Percentiles rank a stretch among this genome's conserved stretches.
These are phyloP conservation scores for Xanthorhoe spadicearia DNA, from an alignment of 2,888 invertebrate genomes.

Conservation along the genomic window DNA sequence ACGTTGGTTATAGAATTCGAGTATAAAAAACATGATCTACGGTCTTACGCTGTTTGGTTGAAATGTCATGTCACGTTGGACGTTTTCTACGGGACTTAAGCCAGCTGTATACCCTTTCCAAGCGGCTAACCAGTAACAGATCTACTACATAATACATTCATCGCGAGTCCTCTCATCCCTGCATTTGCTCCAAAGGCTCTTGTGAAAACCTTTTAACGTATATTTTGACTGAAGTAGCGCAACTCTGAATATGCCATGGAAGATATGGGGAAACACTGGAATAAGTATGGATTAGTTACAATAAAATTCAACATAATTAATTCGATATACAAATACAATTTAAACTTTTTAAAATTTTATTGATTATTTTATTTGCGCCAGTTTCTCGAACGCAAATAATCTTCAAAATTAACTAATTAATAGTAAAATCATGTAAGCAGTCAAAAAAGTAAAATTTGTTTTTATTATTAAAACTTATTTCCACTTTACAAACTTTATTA, in stretches of 20 bases:
- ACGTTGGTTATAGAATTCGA: no score
- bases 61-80: not conserved
- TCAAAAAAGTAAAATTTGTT: no score
- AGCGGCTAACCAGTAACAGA: slow-evolving; percentile 58
- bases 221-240: slow-evolving; percentile 16
- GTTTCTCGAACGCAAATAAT: no score
- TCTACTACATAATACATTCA: slow-evolving; percentile 64
- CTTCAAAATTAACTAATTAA: no score
- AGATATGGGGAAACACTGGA: not conserved
- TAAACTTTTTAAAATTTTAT: no score
- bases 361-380: no score
- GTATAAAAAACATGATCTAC: not conserved
- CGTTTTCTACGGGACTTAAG: slow-evolving; percentile 35
- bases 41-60: no score
- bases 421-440: no score
- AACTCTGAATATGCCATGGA: not conserved
- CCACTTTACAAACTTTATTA: no score
- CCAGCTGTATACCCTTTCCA: slow-evolving; percentile 47
- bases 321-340: no score
- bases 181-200: slow-evolving; percentile 60
- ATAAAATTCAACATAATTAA: no score
- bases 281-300: not conserved
- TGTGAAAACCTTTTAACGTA: slow-evolving; percentile 40
- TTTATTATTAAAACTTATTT: no score
- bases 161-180: slow-evolving; percentile 57